Conservation (phyloP, 2,888 invertebrate species). For the Parnassius smintheus region DNA sequence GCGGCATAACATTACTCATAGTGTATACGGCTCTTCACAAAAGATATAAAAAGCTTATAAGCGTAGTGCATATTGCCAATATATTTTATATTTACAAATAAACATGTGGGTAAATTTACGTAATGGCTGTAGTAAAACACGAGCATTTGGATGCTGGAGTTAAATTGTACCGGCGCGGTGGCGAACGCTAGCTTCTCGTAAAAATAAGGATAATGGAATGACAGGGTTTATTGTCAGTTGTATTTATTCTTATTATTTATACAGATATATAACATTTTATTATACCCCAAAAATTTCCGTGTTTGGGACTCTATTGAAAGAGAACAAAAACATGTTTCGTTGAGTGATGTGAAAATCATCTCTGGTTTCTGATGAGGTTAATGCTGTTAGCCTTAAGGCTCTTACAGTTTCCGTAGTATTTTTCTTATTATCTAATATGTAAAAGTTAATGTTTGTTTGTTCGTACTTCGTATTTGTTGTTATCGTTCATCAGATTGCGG, state of each 20-base stretch:
- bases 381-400: too few relatives aligned
- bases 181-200: slow-evolving; percentile 43
- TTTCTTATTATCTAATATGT: too few relatives aligned
- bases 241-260: slow-evolving; percentile 8
- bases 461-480: too few relatives aligned
- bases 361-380: too few relatives aligned
- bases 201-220: slow-evolving; percentile 41
- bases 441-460: too few relatives aligned
- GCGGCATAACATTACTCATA: slow-evolving; percentile 7
- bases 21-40: slow-evolving; percentile 18
- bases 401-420: too few relatives aligned
- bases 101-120: slow-evolving; percentile 79
- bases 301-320: too few relatives aligned
- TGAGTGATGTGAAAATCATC: too few relatives aligned
- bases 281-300: too few relatives aligned
- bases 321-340: too few relatives aligned
- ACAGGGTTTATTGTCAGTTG: slow-evolving; percentile 34
- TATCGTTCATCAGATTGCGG: too few relatives aligned
- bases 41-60: slow-evolving; percentile 39
- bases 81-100: slow-evolving; percentile 76
- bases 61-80: slow-evolving; percentile 54
- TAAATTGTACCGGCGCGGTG: slow-evolving; percentile 35
- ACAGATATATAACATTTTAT: too few relatives aligned
- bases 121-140: slow-evolving; percentile 72
- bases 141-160: slow-evolving; percentile 42